Percentiles rank a stretch among this genome's conserved stretches.
phyloP scores from a whole-genome alignment of 2,113 vertebrate species.

The Callipepla californica region DNA sequence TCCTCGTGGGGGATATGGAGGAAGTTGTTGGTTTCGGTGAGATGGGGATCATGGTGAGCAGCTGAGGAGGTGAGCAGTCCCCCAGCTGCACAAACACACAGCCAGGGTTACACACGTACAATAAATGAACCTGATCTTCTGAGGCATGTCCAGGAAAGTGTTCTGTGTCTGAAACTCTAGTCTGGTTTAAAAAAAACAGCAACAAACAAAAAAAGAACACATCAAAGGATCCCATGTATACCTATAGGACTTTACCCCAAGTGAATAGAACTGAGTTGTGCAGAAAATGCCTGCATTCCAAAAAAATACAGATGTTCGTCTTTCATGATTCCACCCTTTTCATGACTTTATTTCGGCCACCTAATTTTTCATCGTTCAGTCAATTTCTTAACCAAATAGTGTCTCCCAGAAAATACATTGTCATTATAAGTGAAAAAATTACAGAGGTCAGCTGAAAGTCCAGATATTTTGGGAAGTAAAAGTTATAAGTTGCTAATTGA shows the following conservation, averaged over 20 bases:
- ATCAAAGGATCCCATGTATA: neutral
- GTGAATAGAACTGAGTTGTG: neutral
- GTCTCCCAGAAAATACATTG: neutral
- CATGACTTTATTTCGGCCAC: accelerated
- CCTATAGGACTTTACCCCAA: neutral
- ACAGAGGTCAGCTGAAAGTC: neutral
- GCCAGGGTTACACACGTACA: neutral
- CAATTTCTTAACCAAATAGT: neutral
- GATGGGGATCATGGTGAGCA: accelerated
- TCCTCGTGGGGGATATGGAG: neutral
- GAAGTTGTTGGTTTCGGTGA: neutral
- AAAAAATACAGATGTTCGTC: neutral
- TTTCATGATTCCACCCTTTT: neutral
- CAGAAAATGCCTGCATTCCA: neutral
- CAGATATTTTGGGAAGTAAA: neutral
- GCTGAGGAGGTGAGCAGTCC: neutral
- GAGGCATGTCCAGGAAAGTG: neutral
- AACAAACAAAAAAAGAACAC: neutral
- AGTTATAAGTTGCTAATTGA: accelerated
- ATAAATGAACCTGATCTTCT: neutral
- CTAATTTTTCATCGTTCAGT: neutral
- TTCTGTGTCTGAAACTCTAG: neutral
- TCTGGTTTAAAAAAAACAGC: neutral
- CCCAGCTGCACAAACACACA: neutral
- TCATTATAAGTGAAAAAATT: neutral